Evolutionary conservation across 2,888 invertebrate species (phyloP).

Genomic region (Morpho deidamia): DNA sequence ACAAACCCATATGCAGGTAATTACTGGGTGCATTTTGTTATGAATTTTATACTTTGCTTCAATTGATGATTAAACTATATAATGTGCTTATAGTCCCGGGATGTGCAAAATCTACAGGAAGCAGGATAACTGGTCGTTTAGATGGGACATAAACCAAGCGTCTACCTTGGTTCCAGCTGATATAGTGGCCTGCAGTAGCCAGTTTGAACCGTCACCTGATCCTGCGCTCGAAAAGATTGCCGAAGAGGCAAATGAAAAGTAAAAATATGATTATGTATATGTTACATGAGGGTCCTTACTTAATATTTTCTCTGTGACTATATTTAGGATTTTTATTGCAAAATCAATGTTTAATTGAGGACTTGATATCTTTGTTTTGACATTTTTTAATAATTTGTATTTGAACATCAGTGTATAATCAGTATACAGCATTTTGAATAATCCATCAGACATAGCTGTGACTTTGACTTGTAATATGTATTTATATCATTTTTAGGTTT

Average conservation of each 20-base stretch:
- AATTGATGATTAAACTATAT: neutral
- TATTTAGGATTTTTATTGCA: no score
- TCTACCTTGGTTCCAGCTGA: constrained; percentile 82
- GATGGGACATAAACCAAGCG: constrained; percentile 85
- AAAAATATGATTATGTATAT: constrained; percentile 19
- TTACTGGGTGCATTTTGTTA: constrained; percentile 12
- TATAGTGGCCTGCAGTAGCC: constrained; percentile 82
- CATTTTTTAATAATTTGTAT: no score
- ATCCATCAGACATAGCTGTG: no score
- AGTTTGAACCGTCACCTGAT: constrained; percentile 80
- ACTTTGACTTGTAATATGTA: no score
- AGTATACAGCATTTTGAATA: no score
- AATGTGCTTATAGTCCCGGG: constrained; percentile 49
- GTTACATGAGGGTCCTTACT: neutral
- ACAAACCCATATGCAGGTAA: constrained; percentile 84
- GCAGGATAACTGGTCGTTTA: constrained; percentile 50
- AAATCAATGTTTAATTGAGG: no score
- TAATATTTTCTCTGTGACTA: neutral
- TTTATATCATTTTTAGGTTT: constrained; percentile 49
- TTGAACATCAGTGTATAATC: no score
- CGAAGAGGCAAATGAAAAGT: constrained; percentile 83
- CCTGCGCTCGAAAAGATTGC: constrained; percentile 80
- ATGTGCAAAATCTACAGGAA: constrained; percentile 74
- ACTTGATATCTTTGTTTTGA: no score
- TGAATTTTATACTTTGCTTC: no score